Base-by-base conservation (phyloP, 2,113 vertebrate genomes). In the Python bivittatus region DNA sequence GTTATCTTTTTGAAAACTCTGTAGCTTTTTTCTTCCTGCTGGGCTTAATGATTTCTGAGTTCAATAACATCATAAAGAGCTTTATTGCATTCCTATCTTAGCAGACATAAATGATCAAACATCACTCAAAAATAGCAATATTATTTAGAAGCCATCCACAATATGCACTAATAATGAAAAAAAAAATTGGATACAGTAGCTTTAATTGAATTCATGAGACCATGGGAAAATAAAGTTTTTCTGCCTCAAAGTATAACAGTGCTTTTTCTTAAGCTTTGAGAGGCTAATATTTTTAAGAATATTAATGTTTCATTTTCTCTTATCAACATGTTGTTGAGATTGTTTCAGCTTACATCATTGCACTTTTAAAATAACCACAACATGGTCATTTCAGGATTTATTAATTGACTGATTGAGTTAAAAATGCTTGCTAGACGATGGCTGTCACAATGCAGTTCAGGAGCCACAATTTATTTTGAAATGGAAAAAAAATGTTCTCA, bases 1-100 rank as follows among this genome's bases (percentile, higher is more conserved):
- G 42, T 72, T 92, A 2, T 90, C n/a, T 94, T 94, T 52, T 3
- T 29, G 84, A 92, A 93, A 93, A 22, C 86, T 64, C 33, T 93
- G 86, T 38, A 88, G 86, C 44, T 58, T 58, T 61, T 72, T 86
- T 88, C 85, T 91, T 61, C 86, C 56, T 91, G 85, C 90, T 85
- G 86, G 3, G 79, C 88, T 2, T 86, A 42, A 29, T 84, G 33
- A 92, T n/a, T 84, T 88, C 17, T 61, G 68, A 88, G 42, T 86
- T 57, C 0, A 0, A 61, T 89, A 89, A 58, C 61, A 88, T n/a
- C 38, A 92, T 85, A 57, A 8, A 0, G 0, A 0, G 29, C 38
- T 2, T 84, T 88, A 7, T 53, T 84, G 25, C 0, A 7, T 94
- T 95, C 57, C 7, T 92, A 10, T 85, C 53, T 91, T 91, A 54